phyloP scores from a whole-genome alignment of 2,888 invertebrate genomes.

The Drosophila austrosaltans region DNA sequence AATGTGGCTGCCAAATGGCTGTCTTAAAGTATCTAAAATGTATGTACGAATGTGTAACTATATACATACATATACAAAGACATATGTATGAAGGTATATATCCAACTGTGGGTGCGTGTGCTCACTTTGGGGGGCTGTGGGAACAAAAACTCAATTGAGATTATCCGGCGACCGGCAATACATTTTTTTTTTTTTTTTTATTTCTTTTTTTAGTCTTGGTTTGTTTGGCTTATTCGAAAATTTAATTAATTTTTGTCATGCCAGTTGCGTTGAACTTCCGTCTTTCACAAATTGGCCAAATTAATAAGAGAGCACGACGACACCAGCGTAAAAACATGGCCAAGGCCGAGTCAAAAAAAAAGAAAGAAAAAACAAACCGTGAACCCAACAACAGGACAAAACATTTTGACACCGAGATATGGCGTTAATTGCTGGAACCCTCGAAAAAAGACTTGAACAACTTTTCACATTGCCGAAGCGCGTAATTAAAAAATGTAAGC shows the following conservation, averaged over 20 bases:
- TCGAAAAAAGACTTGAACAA: slow-evolving; percentile 47
- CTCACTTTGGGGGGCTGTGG: slow-evolving; percentile 47
- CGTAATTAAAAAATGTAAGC: slow-evolving; percentile 49
- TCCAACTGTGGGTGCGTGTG: slow-evolving; percentile 51
- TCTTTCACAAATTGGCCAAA: slow-evolving; percentile 62
- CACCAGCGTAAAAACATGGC: slow-evolving; percentile 16
- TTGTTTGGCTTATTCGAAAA: slow-evolving; percentile 44
- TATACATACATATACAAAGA: too few relatives aligned
- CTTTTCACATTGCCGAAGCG: slow-evolving; percentile 42
- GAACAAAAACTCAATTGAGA: slow-evolving; percentile 22
- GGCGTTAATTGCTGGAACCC: slow-evolving; percentile 64
- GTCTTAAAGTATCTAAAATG: slow-evolving; percentile 21
- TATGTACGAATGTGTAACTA: slow-evolving; percentile 19
- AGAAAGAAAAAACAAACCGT: background rate
- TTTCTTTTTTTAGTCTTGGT: slow-evolving; percentile 2
- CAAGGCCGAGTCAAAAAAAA: slow-evolving; percentile 40
- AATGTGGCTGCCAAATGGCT: slow-evolving; percentile 14
- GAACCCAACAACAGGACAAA: slow-evolving; percentile 37
- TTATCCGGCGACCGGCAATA: slow-evolving; percentile 1
- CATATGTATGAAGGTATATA: slow-evolving; percentile 10
- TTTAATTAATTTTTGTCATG: slow-evolving; percentile 67
- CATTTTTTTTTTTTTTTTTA: background rate
- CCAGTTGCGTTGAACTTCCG: slow-evolving; percentile 53
- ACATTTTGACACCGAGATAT: slow-evolving; percentile 42
- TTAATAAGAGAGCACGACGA: slow-evolving; percentile 56